Evolutionary conservation across 2,888 invertebrate species (phyloP), one percentile per base, ranked within the genome.

Genomic region (Caenorhabditis uteleia): DNA sequence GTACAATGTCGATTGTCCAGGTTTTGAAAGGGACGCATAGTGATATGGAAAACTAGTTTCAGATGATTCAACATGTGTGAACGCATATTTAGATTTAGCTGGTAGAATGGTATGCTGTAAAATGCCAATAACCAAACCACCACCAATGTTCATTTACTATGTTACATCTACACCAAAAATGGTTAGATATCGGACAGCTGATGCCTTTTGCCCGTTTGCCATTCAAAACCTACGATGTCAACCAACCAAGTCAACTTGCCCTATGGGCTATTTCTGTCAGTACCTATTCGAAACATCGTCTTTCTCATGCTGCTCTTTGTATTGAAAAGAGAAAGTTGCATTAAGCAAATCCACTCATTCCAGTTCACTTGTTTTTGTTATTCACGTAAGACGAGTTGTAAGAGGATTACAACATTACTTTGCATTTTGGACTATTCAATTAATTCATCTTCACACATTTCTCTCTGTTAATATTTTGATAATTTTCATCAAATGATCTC

Each of bases 61-160:
- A 68, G 68, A 45, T 4, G 44, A 39, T 8, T 53, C 66, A 2
- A 34, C 43, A 1, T 71, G 71, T 39, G 51, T 66, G 0, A 34
- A 46, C 20, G 71, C 71, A 0, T 42, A 62, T 42, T 29, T 45
- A 18, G 71, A 71, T 50, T 20, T 71, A 10, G 48, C 62, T 8
- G 59, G 60, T 39, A 48, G 71, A 16, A 55, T 39, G 31, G 62
- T 71, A 2, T 71, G 71, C 23, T 71, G 71, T 46, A 34, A 56
- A 27, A 43, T 66, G 47, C 62, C 68, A 16, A 51, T 43, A 36
- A 66, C 68, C 14, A 70, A 65, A 20, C 61, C 71, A 8, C 33
- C 38, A 8, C 54, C 61, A 3, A 53, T 46, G 0, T 66, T 56
- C 23, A 39, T 66, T 1, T 66, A 66, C 25, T 66, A 47, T 39